A percentile compares a stretch with the other conserved stretches of the same genome.
Evolutionary conservation across 2,113 vertebrate genomes (phyloP).

Genomic region (Gymnobelideus leadbeateri): DNA sequence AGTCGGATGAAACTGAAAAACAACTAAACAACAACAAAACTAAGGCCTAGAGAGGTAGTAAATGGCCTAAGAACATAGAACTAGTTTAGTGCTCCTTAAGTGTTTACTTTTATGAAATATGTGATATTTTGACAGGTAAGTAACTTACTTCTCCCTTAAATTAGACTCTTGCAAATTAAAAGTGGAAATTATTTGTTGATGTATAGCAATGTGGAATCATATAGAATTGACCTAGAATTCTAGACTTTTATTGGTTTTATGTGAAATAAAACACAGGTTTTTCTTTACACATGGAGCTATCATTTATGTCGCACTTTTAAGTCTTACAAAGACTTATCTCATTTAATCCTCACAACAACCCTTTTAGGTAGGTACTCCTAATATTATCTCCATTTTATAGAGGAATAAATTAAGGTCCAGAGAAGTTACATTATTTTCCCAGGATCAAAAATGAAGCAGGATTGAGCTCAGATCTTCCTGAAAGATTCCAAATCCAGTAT

Average conservation of each 20-base stretch:
- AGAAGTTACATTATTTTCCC: too few species aligned
- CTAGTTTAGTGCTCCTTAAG: conserved; percentile 1
- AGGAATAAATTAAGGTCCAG: too few species aligned
- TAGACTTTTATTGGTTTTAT: conserved; percentile 30
- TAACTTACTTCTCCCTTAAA: conserved; percentile 45
- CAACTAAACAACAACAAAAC: not conserved
- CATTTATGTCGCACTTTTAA: too few species aligned
- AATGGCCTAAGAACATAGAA: not conserved
- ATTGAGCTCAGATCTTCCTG: too few species aligned
- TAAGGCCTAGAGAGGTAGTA: not conserved
- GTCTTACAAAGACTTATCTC: not conserved
- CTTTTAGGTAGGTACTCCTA: too few species aligned
- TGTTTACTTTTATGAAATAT: conserved; percentile 29
- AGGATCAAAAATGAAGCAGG: too few species aligned
- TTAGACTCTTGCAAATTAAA: not conserved
- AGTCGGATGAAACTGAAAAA: too few species aligned
- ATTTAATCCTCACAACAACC: not conserved
- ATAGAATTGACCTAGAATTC: conserved; percentile 8
- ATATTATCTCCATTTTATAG: too few species aligned
- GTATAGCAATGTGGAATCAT: not conserved
- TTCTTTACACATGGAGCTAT: not conserved
- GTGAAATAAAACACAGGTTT: conserved; percentile 33
- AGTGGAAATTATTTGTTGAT: conserved; percentile 26
- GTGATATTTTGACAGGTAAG: conserved; percentile 50
- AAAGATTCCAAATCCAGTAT: too few species aligned